Conservation (phyloP, 2,888 invertebrate species). For the Lithophane semibrunnea region DNA sequence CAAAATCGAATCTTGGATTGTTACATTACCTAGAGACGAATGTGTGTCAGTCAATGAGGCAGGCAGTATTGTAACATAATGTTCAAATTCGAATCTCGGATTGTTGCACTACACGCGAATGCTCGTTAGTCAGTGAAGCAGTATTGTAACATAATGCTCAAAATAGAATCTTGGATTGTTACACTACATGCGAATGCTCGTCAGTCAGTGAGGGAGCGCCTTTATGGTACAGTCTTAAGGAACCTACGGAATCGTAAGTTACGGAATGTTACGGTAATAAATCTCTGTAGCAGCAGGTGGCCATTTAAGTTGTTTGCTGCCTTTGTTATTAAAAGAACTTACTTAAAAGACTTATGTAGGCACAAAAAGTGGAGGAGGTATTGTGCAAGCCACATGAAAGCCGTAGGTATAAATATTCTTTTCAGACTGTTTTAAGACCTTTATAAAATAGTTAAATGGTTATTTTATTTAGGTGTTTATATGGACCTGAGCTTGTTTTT, state of each 20-base stretch:
- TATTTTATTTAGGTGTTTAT: slow-evolving; percentile 41
- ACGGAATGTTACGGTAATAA: slow-evolving; percentile 38
- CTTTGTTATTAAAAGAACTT: slow-evolving; percentile 57
- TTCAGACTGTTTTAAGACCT: slow-evolving; percentile 34
- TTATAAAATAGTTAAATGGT: slow-evolving; percentile 40
- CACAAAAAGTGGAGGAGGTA: slow-evolving; percentile 35
- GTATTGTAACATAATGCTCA: no score
- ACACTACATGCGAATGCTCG: no score
- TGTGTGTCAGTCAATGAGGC: no score
- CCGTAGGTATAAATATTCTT: slow-evolving; percentile 43
- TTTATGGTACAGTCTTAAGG: not conserved
- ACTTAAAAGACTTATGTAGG: slow-evolving; percentile 32
- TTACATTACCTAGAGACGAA: no score
- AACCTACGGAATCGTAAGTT: not conserved
- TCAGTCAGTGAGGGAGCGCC: no score
- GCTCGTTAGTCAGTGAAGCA: no score
- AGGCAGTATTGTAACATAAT: no score
- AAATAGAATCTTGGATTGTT: no score
- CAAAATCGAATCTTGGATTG: no score
- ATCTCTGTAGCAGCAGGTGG: slow-evolving; percentile 56
- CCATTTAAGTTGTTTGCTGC: slow-evolving; percentile 47
- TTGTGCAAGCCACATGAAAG: slow-evolving; percentile 47
- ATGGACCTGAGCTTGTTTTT: not conserved
- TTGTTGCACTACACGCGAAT: no score
- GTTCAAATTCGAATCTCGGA: no score